Evolutionary conservation across 1,140 invertebrate species (phyloP).

Genomic region (Rhagoletis pomonella): DNA sequence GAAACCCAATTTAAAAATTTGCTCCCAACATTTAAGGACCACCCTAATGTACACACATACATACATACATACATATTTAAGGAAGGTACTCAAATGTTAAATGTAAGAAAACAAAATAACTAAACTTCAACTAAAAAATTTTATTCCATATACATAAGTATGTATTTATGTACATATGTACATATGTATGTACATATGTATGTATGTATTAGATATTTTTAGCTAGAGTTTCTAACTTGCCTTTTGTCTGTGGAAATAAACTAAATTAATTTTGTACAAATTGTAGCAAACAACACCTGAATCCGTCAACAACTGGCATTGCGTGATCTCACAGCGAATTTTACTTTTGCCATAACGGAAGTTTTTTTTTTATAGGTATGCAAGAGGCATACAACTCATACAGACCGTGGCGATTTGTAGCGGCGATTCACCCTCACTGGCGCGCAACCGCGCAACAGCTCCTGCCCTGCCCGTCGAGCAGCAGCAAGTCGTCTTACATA

Average conservation of each 20-base stretch:
- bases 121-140: not conserved
- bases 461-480: not conserved
- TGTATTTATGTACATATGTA: not conserved
- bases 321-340: conserved; percentile 1
- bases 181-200: not conserved
- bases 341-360: conserved; percentile 19
- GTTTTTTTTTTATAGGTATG: not conserved
- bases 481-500: not conserved
- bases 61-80: no score
- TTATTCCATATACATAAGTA: not conserved
- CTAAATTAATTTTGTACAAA: not conserved
- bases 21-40: no score
- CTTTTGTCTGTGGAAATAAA: not conserved
- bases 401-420: not conserved
- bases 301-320: not conserved
- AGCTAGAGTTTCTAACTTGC: no score
- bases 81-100: no score
- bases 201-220: no score
- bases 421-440: not conserved
- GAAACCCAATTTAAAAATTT: no score
- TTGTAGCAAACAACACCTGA: not conserved
- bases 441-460: not conserved
- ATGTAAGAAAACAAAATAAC: no score
- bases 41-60: no score
- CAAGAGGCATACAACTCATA: conserved; percentile 5